A percentile compares a stretch with the other conserved stretches of the same genome.
Evolutionary conservation across 2,113 vertebrate genomes (phyloP).

Genomic region (Menidia beryllina): DNA sequence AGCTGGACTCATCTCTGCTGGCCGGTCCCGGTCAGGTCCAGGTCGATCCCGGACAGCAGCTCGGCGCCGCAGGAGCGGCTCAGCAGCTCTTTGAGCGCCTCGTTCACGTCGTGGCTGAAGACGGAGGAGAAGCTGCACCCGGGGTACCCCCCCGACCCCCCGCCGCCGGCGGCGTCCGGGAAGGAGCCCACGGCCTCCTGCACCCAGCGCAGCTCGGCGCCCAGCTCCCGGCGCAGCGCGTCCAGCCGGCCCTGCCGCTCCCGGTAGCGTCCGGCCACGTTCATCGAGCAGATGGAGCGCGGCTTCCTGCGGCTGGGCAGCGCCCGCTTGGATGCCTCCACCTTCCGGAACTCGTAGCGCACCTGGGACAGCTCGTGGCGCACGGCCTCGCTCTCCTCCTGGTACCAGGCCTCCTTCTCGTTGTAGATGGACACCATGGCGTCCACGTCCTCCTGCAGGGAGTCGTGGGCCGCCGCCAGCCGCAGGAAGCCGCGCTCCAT

Average conservation of each 20-base stretch:
- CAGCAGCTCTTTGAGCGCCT: conserved; percentile 87
- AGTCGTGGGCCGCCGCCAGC: conserved; percentile 78
- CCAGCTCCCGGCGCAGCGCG: conserved; percentile 84
- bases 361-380: conserved; percentile 80
- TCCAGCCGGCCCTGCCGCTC: conserved; percentile 85
- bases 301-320: conserved; percentile 73
- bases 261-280: conserved; percentile 76
- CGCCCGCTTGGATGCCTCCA: conserved; percentile 85
- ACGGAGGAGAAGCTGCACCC: conserved; percentile 72
- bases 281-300: conserved; percentile 80
- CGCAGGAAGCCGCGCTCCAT: conserved; percentile 76
- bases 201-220: conserved; percentile 87
- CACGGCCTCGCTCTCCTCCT: conserved; percentile 88
- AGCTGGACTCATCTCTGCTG: conserved; percentile 60
- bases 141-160: conserved; percentile 58
- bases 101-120: conserved; percentile 84
- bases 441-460: conserved; percentile 91
- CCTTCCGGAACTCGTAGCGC: conserved; percentile 89
- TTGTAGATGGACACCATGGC: conserved; percentile 90
- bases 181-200: conserved; percentile 86
- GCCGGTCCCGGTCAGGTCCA: conserved; percentile 74
- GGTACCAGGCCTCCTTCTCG: conserved; percentile 95
- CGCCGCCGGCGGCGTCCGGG: conserved; percentile 67
- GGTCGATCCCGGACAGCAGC: conserved; percentile 82
- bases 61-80: conserved; percentile 82